Evolutionary conservation across 2,797 vertebrate species (phyloP).

Genomic region (Myotis planiceps): DNA sequence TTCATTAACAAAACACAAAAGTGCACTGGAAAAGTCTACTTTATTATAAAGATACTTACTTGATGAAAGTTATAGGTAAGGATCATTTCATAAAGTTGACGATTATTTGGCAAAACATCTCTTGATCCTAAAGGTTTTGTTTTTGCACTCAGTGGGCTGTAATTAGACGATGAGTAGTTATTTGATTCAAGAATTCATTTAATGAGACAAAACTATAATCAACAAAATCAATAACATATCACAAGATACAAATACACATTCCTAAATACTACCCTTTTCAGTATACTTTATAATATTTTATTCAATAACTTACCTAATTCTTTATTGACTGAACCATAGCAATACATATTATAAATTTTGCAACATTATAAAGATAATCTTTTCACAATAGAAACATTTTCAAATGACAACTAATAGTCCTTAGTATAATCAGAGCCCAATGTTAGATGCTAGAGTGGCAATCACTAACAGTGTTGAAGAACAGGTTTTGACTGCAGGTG

Average conservation of each 20-base stretch:
- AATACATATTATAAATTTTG: background rate
- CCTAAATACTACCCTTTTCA: background rate
- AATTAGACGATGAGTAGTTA: constrained; percentile 58
- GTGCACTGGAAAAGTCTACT: background rate
- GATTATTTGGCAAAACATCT: constrained; percentile 96
- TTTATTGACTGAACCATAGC: background rate
- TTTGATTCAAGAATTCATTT: constrained; percentile 34
- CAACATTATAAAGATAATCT: background rate
- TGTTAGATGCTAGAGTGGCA: too few relatives aligned
- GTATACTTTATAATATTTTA: constrained; percentile 1
- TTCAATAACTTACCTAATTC: background rate
- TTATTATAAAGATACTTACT: constrained; percentile 84
- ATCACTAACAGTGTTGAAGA: background rate
- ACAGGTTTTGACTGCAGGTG: background rate
- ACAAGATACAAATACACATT: background rate
- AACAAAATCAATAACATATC: background rate
- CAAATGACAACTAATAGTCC: background rate
- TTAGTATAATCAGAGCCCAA: background rate
- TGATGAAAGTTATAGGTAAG: constrained; percentile 97
- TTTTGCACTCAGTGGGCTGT: constrained; percentile 94
- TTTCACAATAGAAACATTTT: constrained; percentile 14
- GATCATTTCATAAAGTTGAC: constrained; percentile 96
- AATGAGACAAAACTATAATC: background rate
- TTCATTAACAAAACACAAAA: constrained; percentile 17
- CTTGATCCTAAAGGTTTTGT: constrained; percentile 95